Conservation (phyloP, 2,888 invertebrate species). For the Eremobia ochroleuca region DNA sequence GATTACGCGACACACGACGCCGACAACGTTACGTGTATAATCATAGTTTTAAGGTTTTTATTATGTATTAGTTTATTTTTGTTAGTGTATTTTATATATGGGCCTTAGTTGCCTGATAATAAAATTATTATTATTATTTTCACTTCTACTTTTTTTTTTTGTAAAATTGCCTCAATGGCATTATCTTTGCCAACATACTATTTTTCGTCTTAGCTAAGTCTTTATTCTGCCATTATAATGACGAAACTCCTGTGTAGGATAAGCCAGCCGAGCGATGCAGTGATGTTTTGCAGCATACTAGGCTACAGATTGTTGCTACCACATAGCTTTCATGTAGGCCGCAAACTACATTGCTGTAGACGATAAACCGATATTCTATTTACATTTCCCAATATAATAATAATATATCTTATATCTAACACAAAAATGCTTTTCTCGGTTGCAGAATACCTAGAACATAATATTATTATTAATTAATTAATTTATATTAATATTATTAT, state of each 20-base stretch:
- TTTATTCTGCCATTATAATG: neutral
- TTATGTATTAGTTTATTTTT: too few species aligned
- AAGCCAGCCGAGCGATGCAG: neutral
- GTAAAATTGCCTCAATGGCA: neutral
- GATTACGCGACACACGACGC: too few species aligned
- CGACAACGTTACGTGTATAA: too few species aligned
- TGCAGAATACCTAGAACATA: too few species aligned
- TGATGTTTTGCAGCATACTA: neutral
- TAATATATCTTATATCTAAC: too few species aligned
- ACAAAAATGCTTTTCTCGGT: too few species aligned
- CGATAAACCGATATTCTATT: neutral
- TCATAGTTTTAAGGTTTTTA: too few species aligned
- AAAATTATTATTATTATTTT: too few species aligned
- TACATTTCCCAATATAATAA: neutral
- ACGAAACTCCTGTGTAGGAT: neutral
- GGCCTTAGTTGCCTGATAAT: too few species aligned
- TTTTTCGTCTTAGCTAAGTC: neutral
- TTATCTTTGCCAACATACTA: neutral
- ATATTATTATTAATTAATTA: too few species aligned
- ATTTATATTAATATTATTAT: too few species aligned
- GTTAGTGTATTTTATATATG: too few species aligned
- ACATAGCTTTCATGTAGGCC: slow-evolving; percentile 9
- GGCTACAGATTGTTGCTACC: neutral
- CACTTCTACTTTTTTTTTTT: neutral
- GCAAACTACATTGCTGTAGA: slow-evolving; percentile 4